Base-by-base conservation (phyloP, 2,797 vertebrate species). In the Chrosomus eos region DNA sequence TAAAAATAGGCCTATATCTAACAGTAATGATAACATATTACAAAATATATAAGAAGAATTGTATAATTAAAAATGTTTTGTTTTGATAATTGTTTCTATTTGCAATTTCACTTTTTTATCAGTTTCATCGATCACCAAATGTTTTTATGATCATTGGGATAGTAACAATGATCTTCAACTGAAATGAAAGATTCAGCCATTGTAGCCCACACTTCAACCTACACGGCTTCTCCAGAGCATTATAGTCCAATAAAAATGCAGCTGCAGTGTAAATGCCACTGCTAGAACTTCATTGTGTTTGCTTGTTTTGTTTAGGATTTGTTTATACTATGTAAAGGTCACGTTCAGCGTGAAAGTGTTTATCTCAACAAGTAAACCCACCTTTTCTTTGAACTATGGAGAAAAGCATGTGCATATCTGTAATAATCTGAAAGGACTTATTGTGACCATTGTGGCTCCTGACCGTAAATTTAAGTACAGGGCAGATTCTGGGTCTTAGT, bases 241-340 rank as follows among this genome's bases (percentile, higher is more conserved):
- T 36, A 33, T 67, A 33, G 64, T 4, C 31, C 3, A 36, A 67
- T 67, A 67, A n/a, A 68, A 70, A 7, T 7, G 21, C 18, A 21
- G 10, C 10, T 5, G 19, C 21, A 23, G 36, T 70, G 38, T 70
- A 23, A 43, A 36, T 36, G 31, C 4, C 64, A 66, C n/a, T 10
- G 26, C 31, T 26, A 60, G 60, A 78, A 62, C 58, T 45, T 11
- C 28, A 64, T 66, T 67, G 33, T 51, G 28, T 51, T 48, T 33
- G 43, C 21, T 33, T 36, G 14, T 51, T 62, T 71, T 82, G 23
- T 71, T 58, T 60, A 60, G 18, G 10, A 43, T 71, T 71, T 81
- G 26, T 48, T 73, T 82, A n/a, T 45, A 18, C 19, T 45, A 43
- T n/a, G 10, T 14, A 81, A 82, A 82, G 80, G 80, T 82, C 53